Percentiles rank a stretch among this genome's conserved stretches.
Evolutionary conservation across 2,888 invertebrate genomes (phyloP).

Genomic region (Atherix ibis): DNA sequence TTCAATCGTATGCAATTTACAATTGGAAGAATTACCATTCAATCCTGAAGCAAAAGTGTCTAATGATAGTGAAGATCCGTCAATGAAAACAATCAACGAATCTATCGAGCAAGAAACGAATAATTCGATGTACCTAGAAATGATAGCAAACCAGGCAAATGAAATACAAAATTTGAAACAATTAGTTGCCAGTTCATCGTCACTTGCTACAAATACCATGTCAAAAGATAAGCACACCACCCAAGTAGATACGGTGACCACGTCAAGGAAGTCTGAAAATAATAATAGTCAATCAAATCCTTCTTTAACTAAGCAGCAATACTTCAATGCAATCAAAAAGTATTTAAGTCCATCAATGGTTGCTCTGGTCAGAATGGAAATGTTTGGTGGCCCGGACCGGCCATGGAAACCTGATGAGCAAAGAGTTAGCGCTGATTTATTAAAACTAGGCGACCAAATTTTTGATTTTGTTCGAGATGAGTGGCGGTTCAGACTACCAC

Average conservation of each 20-base stretch:
- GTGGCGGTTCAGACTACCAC: constrained; percentile 29
- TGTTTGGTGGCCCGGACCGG: constrained; percentile 27
- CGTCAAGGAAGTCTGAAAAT: constrained; percentile 8
- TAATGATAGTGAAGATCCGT: no score
- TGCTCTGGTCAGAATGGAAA: constrained; percentile 30
- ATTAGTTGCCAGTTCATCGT: no score
- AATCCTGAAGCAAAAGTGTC: no score
- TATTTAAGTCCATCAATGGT: constrained; percentile 27
- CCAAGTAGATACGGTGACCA: constrained; percentile 11
- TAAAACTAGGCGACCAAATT: constrained; percentile 22
- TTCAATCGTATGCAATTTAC: no score
- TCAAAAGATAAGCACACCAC: neutral
- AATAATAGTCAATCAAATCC: neutral
- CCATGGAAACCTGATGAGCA: constrained; percentile 27
- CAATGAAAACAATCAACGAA: no score
- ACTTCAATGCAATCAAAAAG: constrained; percentile 28
- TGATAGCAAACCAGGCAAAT: no score
- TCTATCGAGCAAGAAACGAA: no score
- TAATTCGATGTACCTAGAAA: no score
- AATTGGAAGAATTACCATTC: no score
- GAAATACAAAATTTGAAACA: no score
- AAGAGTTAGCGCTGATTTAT: constrained; percentile 21
- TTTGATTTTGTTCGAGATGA: constrained; percentile 27
- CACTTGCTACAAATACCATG: no score
- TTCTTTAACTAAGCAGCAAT: constrained; percentile 20